Conservation (phyloP, 2,113 vertebrate genomes). For the Pygoscelis adeliae region DNA sequence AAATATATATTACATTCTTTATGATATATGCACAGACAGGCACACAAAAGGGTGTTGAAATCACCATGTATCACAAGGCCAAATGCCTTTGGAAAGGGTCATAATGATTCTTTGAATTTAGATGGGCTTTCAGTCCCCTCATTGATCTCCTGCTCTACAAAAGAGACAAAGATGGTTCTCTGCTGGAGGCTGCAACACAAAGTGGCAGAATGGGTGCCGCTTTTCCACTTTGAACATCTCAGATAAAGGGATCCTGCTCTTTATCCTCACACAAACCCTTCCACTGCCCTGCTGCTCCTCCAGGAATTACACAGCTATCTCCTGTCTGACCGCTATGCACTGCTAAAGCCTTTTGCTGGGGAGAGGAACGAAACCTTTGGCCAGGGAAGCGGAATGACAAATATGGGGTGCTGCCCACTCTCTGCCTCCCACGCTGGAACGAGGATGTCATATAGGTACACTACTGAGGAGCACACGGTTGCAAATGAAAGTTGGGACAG, state of each 20-base stretch:
- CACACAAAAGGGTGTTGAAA: neutral
- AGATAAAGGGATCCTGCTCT: neutral
- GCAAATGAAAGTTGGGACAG: neutral
- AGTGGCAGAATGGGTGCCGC: neutral
- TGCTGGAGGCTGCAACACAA: neutral
- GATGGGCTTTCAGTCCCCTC: neutral
- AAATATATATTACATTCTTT: too few species aligned
- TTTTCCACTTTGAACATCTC: neutral
- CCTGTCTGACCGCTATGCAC: rapidly evolving
- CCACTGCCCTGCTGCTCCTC: neutral
- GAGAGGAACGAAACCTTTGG: neutral
- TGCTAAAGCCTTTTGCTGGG: neutral
- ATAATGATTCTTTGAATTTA: neutral
- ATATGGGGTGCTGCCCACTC: rapidly evolving
- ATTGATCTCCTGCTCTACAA: neutral
- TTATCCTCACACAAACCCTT: neutral
- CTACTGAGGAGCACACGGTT: rapidly evolving
- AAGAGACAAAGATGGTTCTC: rapidly evolving
- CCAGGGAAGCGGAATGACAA: rapidly evolving
- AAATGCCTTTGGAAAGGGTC: neutral
- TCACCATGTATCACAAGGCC: rapidly evolving
- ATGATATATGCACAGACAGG: too few species aligned
- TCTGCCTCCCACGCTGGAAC: neutral
- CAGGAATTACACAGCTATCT: neutral
- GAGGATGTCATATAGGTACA: rapidly evolving